Conservation (phyloP, 2,797 vertebrate genomes). For the Moxostoma hubbsi region DNA sequence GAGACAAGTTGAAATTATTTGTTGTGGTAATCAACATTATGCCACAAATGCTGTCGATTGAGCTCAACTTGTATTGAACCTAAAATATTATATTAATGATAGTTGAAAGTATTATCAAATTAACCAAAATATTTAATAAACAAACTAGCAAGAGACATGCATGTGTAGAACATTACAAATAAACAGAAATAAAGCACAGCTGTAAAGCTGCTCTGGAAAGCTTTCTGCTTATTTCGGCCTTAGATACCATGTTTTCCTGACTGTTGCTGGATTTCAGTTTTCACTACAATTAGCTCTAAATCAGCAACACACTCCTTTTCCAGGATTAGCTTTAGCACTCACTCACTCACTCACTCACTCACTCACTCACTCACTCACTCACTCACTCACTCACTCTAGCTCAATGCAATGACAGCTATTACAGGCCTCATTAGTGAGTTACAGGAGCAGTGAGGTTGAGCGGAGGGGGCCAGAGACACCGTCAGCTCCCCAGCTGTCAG, state of each 20-base stretch:
- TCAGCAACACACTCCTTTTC: slow-evolving; percentile 24
- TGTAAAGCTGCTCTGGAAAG: background rate
- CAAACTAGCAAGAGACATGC: no score
- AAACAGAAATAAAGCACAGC: background rate
- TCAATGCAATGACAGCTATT: slow-evolving; percentile 74
- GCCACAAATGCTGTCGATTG: no score
- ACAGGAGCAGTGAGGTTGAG: slow-evolving; percentile 58
- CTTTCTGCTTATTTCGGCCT: background rate
- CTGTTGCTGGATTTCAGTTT: background rate
- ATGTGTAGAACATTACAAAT: background rate
- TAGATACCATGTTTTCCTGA: no score
- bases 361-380: background rate
- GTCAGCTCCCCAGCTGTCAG: slow-evolving; percentile 63
- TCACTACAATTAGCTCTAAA: background rate
- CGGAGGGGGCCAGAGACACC: slow-evolving; percentile 52
- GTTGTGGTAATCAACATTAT: no score
- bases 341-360: background rate
- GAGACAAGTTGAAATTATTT: no score
- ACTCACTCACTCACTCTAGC: no score
- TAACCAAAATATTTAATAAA: background rate
- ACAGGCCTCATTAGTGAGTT: slow-evolving; percentile 74
- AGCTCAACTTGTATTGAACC: no score
- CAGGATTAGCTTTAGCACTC: slow-evolving; percentile 16
- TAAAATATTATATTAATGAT: background rate
- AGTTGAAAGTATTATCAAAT: background rate